Evolutionary conservation across 1,140 invertebrate genomes (phyloP), one percentile per base, ranked within the genome.

Genomic region (Cydia amplana): DNA sequence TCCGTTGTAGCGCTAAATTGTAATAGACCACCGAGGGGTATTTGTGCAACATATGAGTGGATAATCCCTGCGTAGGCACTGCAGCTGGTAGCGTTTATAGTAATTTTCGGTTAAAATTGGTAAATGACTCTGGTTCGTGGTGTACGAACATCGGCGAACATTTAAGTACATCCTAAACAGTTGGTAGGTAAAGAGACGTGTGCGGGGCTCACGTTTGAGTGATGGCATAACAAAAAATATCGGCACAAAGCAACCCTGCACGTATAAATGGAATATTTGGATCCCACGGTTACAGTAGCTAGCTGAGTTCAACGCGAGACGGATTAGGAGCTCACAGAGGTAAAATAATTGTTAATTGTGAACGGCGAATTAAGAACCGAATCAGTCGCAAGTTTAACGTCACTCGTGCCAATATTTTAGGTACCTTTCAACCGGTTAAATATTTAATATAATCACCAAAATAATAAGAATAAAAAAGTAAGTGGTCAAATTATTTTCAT

Each of bases 181-280:
- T 77, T 83, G 80, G 76, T 84, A 76, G 77, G 76, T 79, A 83
- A 79, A 81, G 78, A 82, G 78, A 78, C 81, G 83, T 88, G 81
- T 86, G 79, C 83, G 77, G 80, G 76, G 55, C 82, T 87, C 84
- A 90, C 85, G 88, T 85, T 89, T 85, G 82, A 82, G 80, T 77
- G 82, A 87, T 87, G 83, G 83, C 79, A 85, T 77, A 85, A 85
- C 85, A 90, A 91, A 89, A 91, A 92, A 88, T 85, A 83, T 85
- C 78, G 81, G 79, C 75, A 79, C 77, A 80, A 77, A 87, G 86
- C 79, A 86, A 90, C 85, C 85, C 73, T 94, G 94, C 93, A 84
- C 73, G 80, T 91, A 88, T 79, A 87, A 82, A 85, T 86, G 79
- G 82, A 82, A 81, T 85, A 87, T 83, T 83, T 75, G 64, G 82